A percentile compares a stretch with the other conserved stretches of the same genome.
Conservation (phyloP, 2,888 invertebrate species). For the Thecophora atra region DNA sequence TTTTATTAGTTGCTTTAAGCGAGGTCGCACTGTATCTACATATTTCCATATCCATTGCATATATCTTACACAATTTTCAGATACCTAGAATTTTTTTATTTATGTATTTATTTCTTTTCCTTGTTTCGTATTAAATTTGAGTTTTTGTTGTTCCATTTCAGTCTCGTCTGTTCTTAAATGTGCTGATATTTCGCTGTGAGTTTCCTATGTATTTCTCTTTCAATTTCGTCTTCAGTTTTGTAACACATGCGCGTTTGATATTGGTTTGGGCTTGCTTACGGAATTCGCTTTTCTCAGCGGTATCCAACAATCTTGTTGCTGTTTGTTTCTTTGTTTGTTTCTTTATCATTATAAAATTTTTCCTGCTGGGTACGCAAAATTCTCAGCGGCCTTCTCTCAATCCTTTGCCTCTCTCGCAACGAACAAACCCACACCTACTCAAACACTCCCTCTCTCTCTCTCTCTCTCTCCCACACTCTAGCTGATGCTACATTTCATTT, state of each 20-base stretch:
- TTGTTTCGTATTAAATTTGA: conserved; percentile 3
- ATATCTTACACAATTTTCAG: too few species aligned
- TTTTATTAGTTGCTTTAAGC: too few species aligned
- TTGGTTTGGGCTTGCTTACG: conserved; percentile 32
- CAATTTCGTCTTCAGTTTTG: conserved; percentile 12
- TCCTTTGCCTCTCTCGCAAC: conserved; percentile 6
- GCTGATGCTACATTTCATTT: too few species aligned
- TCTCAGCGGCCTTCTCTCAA: conserved; percentile 34
- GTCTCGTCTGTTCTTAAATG: conserved; percentile 23
- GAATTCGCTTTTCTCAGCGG: too few species aligned
- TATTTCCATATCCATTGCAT: too few species aligned
- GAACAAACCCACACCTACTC: conserved; percentile 14
- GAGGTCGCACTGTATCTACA: too few species aligned
- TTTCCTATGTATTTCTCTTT: background rate
- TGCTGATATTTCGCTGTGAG: background rate
- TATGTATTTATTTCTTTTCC: conserved; percentile 15
- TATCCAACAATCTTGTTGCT: background rate
- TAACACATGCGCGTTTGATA: conserved; percentile 39
- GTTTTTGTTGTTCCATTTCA: conserved; percentile 37
- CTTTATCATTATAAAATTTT: conserved; percentile 40
- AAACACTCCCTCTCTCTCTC: background rate
- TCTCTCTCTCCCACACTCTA: background rate
- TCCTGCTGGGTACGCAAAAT: too few species aligned
- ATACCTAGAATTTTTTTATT: background rate
- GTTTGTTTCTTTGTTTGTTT: conserved; percentile 1